A percentile compares a stretch with the other conserved stretches of the same genome.
These are phyloP conservation scores for Suricata suricatta DNA, from an alignment of 2,113 vertebrate species.

Conservation along the genomic window DNA sequence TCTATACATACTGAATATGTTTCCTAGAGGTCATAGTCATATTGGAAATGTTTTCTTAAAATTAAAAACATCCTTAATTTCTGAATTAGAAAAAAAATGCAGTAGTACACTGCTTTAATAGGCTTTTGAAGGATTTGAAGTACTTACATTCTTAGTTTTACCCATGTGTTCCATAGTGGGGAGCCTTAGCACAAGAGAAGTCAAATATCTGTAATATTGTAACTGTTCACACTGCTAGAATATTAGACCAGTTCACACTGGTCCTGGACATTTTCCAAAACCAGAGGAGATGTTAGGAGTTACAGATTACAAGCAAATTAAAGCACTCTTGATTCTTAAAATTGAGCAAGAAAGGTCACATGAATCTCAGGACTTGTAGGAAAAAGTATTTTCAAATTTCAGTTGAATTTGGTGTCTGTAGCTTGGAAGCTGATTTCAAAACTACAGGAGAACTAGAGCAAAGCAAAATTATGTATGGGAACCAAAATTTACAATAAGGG, in stretches of 20 bases:
- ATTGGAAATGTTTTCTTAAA: constrained; percentile 19
- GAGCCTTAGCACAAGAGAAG: not conserved
- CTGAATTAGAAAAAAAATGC: not conserved
- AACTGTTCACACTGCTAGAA: not conserved
- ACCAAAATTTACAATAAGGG: not conserved
- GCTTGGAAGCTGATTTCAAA: not conserved
- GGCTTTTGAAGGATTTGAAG: not conserved
- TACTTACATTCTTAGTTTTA: not conserved
- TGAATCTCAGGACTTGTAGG: not conserved
- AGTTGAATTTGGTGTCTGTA: not conserved
- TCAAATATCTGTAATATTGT: not conserved
- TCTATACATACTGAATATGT: not conserved
- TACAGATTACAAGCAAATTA: constrained; percentile 17
- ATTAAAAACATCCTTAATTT: not conserved
- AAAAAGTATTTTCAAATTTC: constrained; percentile 22
- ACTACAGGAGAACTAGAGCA: not conserved
- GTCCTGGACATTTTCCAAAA: not conserved
- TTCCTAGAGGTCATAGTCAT: not conserved
- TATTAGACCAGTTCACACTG: not conserved
- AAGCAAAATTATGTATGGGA: not conserved
- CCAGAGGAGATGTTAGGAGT: not conserved
- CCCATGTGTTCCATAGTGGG: not conserved
- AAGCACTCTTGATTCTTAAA: not conserved
- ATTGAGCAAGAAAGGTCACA: not conserved
- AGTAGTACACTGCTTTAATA: not conserved